phyloP scores from a whole-genome alignment of 2,888 invertebrate species.

The Catocala fraxini region DNA sequence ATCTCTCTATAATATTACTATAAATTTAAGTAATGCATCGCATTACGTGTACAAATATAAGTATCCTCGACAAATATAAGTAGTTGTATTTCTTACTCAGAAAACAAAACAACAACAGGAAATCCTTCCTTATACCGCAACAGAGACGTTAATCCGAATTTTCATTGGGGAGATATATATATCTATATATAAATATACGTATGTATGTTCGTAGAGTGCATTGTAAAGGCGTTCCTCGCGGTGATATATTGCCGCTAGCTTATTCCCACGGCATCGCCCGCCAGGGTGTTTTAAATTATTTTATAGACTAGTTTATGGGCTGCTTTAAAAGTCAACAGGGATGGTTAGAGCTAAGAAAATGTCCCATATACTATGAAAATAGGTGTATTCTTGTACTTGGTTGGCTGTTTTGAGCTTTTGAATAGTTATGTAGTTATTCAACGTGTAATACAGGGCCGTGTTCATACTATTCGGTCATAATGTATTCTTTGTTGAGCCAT shows the following conservation, averaged over 20 bases:
- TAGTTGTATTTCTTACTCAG: not conserved
- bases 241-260: constrained; percentile 59
- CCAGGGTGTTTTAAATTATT: constrained; percentile 59
- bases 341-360: constrained; percentile 42
- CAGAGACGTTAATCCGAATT: constrained; percentile 27
- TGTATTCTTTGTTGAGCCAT: too few relatives aligned
- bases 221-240: constrained; percentile 49
- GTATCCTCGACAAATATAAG: not conserved
- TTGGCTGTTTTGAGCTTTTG: constrained; percentile 13
- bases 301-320: constrained; percentile 55
- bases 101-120: not conserved
- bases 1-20: too few relatives aligned
- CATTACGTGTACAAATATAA: not conserved
- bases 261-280: constrained; percentile 53
- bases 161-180: constrained; percentile 37
- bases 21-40: not conserved
- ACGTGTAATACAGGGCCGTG: too few relatives aligned
- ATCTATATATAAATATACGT: constrained; percentile 44
- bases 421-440: too few relatives aligned
- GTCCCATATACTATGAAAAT: constrained; percentile 43
- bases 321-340: constrained; percentile 52
- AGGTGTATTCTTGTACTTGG: constrained; percentile 33
- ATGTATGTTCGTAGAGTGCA: constrained; percentile 38
- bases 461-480: too few relatives aligned
- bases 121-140: not conserved